Evolutionary conservation across 2,888 invertebrate species (phyloP).

Genomic region (Hydrotaea diabolus): DNA sequence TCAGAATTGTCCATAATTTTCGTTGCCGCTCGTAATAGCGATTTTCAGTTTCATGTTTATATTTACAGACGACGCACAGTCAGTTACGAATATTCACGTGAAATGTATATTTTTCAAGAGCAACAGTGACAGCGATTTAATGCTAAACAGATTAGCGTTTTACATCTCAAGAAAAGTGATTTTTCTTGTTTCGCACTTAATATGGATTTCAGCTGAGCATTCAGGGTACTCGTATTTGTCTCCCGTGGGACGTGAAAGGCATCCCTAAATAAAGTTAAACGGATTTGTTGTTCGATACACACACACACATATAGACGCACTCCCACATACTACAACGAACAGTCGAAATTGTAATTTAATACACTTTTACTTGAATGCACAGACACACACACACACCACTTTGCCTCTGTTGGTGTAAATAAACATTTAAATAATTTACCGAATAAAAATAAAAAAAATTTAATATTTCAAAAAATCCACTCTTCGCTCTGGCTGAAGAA

Average conservation of each 20-base stretch:
- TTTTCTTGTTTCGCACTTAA: slow-evolving; percentile 51
- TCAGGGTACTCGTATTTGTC: slow-evolving; percentile 34
- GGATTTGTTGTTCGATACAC: too few relatives aligned
- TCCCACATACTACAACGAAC: neutral
- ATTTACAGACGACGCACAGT: neutral
- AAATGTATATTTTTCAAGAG: neutral
- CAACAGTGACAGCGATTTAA: neutral
- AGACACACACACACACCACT: neutral
- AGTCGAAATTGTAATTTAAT: slow-evolving; percentile 44
- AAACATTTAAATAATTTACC: slow-evolving; percentile 33
- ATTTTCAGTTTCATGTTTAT: too few relatives aligned
- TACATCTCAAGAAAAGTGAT: slow-evolving; percentile 42
- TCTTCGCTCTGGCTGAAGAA: neutral
- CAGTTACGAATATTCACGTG: neutral
- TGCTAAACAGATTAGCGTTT: neutral
- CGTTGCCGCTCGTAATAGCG: too few relatives aligned
- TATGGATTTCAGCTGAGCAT: slow-evolving; percentile 13
- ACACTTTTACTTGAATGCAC: neutral
- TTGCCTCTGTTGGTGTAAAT: too few relatives aligned
- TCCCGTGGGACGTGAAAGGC: slow-evolving; percentile 58
- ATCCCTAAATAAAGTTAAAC: slow-evolving; percentile 15
- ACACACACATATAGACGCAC: neutral
- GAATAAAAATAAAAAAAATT: slow-evolving; percentile 19
- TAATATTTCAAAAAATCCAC: neutral
- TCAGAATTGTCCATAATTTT: too few relatives aligned